These are phyloP conservation scores for Coptodon rendalli DNA, from an alignment of 2,113 vertebrate species.

Conservation along the genomic window DNA sequence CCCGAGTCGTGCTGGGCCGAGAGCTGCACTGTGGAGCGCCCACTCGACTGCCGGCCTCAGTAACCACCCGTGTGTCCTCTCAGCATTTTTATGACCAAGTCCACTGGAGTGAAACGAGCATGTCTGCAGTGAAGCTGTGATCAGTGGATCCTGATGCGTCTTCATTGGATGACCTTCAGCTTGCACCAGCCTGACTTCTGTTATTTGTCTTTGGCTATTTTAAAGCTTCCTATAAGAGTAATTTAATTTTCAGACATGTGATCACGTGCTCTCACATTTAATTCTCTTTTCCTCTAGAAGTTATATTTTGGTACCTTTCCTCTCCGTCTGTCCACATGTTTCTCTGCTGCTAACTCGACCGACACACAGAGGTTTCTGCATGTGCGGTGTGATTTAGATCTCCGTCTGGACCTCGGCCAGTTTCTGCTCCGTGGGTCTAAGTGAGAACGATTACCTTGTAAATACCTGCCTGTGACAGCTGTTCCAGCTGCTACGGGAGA, in stretches of 20 bases:
- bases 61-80: background rate
- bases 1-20: too few relatives aligned
- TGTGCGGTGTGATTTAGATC: background rate
- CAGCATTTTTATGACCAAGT: background rate
- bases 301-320: background rate
- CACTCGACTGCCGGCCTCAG: background rate
- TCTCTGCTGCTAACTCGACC: background rate
- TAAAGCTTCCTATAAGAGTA: background rate
- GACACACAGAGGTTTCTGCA: background rate
- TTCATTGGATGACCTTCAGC: background rate
- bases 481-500: background rate
- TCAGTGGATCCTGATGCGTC: background rate
- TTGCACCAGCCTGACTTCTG: background rate
- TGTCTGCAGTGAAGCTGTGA: background rate
- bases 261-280: background rate
- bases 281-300: too few relatives aligned
- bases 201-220: background rate
- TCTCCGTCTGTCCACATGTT: background rate
- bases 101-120: background rate
- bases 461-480: slow-evolving; percentile 8
- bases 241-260: background rate
- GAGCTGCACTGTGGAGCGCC: too few relatives aligned
- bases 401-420: background rate
- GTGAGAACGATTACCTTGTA: background rate
- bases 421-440: background rate